A percentile compares a stretch with the other conserved stretches of the same genome.
Evolutionary conservation across 1,140 invertebrate genomes (phyloP).

Genomic region (Aphis gossypii): DNA sequence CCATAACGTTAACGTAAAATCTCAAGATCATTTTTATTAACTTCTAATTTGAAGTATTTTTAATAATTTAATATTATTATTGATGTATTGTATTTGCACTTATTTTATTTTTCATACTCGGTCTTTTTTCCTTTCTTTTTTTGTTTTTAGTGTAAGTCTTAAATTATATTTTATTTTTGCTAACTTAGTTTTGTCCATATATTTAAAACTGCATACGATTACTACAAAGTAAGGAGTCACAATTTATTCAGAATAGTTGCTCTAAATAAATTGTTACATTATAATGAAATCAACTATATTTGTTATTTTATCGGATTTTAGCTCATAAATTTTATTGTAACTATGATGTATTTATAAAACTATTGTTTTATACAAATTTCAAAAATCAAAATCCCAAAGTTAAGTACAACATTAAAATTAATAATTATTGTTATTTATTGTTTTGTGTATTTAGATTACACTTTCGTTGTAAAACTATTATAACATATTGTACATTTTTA

Average conservation of each 20-base stretch:
- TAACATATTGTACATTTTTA: not conserved
- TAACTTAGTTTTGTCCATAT: conserved; percentile 34
- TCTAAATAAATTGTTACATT: conserved; percentile 32
- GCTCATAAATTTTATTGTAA: not conserved
- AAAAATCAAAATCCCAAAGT: conserved; percentile 12
- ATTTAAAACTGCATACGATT: conserved; percentile 33
- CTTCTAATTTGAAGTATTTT: conserved; percentile 37
- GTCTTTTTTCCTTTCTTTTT: not conserved
- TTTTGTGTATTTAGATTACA: conserved; percentile 24
- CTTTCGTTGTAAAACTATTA: conserved; percentile 14
- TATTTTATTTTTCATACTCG: not conserved
- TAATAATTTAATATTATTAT: conserved; percentile 55
- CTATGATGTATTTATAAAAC: conserved; percentile 3
- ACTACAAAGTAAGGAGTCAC: conserved; percentile 31
- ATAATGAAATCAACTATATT: conserved; percentile 3
- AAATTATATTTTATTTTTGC: conserved; percentile 41
- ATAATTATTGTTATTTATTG: conserved; percentile 14
- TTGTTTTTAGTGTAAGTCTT: conserved; percentile 20
- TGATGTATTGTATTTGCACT: conserved; percentile 51
- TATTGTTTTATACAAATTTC: not conserved
- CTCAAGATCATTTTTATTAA: conserved; percentile 51
- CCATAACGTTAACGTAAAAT: conserved; percentile 33
- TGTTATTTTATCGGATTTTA: not conserved
- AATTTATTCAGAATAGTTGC: conserved; percentile 39
- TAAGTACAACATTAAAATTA: conserved; percentile 24